Percentiles rank a stretch among this genome's conserved stretches.
phyloP scores from a whole-genome alignment of 2,113 vertebrate genomes.

The Barnardius zonarius region DNA sequence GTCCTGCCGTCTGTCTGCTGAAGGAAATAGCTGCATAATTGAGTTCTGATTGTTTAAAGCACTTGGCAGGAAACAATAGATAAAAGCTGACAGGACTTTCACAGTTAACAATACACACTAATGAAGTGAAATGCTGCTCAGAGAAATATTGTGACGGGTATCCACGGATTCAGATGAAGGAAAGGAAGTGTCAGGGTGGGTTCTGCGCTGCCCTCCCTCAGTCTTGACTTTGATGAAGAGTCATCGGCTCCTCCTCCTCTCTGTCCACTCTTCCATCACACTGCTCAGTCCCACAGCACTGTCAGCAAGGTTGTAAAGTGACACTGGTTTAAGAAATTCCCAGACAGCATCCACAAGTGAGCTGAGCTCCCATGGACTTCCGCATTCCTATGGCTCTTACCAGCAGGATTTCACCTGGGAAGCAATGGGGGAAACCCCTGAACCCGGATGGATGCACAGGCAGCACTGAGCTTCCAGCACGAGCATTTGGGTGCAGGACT shows the following conservation, averaged over 20 bases:
- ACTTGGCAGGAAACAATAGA: conserved; percentile 54
- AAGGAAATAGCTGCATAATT: conserved; percentile 14
- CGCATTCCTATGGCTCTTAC: not conserved
- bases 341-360: not conserved
- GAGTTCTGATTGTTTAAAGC: conserved; percentile 13
- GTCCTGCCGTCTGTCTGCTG: not conserved
- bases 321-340: not conserved
- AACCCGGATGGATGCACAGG: rapidly evolving
- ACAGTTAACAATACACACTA: conserved; percentile 45
- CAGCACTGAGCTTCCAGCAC: not conserved
- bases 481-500: rapidly evolving
- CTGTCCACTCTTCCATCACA: not conserved
- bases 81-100: conserved; percentile 43
- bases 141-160: conserved; percentile 42
- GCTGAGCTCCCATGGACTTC: not conserved
- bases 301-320: not conserved
- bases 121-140: conserved; percentile 27
- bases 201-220: not conserved
- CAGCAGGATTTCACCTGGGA: not conserved
- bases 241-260: not conserved
- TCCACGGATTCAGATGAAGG: not conserved
- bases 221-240: not conserved
- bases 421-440: rapidly evolving
- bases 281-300: not conserved
- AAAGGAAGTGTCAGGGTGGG: not conserved